Base-by-base conservation (phyloP, 2,888 invertebrate species). In the Drosophila setosimentum region DNA sequence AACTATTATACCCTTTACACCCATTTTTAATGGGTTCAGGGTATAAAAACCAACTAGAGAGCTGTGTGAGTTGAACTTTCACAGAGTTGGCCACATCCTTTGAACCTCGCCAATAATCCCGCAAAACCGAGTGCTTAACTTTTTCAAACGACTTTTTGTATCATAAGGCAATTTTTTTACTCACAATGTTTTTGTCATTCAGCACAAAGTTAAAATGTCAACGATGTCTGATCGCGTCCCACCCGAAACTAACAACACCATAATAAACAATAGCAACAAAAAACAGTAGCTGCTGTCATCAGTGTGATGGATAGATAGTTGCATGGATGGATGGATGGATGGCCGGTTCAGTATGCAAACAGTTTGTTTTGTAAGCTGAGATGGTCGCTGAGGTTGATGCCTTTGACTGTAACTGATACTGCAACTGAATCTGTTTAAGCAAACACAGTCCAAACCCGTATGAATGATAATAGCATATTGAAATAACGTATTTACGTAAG, bases 191-290 rank as follows among this genome's bases (percentile, higher is more conserved):
- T 86, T 78, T 71, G 66, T 72, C 83, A 83, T 78, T 87, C 74
- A 78, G 82, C 80, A 76, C 82, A 87, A 87, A 89, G 87, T 87
- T 89, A 71, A 80, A 87, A 80, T 84, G 89, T 87, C 88, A 87
- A 87, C 83, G 81, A 59, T 80, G 83, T 82, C 81, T 76, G 84
- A 85, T 89, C 85, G 76, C 73, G 60, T 64, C 58, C 53, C 76
- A 64, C 24, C 60, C 29, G 62, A 70, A 40, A 48, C 69, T 60
- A 60, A 13, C 37, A 61, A 58, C 45, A 62, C 21, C 33, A 54
- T 2, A 48, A 49, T 40, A 51, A 50, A 49, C 57, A 42, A 24
- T 50, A 60, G 29, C 57, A 59, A 45, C 40, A 70, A 57, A 29
- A 70, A 65, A 45, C 33, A 60, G 27, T 62, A 51, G 58, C 50